These are phyloP conservation scores for Zaprionus nigranus DNA, from an alignment of 1,140 invertebrate species.

Conservation along the genomic window DNA sequence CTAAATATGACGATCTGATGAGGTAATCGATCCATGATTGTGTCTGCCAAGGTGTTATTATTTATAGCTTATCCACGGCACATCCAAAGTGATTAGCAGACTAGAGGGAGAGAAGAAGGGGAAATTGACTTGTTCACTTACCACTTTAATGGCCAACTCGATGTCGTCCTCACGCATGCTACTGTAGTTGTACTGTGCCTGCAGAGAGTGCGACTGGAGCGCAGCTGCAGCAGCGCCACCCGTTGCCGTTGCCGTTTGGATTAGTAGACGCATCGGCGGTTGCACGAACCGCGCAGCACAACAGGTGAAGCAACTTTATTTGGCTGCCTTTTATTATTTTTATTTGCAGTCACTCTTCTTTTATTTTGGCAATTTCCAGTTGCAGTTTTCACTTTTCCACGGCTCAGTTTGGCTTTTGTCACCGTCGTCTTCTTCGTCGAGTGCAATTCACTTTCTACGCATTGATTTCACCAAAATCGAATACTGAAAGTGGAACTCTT, in stretches of 20 bases:
- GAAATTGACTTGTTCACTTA: constrained; percentile 46
- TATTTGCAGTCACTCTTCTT: not conserved
- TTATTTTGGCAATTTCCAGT: constrained; percentile 33
- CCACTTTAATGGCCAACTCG: constrained; percentile 95
- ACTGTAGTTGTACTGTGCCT: constrained; percentile 74
- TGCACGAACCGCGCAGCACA: constrained; percentile 36
- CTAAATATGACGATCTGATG: constrained; percentile 1
- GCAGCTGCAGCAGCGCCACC: constrained; percentile 72
- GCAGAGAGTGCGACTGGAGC: constrained; percentile 70
- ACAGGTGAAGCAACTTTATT: constrained; percentile 9
- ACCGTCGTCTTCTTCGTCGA: constrained; percentile 1
- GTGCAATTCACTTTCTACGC: constrained; percentile 76
- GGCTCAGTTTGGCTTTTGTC: constrained; percentile 54
- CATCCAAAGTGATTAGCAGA: constrained; percentile 15
- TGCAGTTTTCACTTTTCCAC: constrained; percentile 64
- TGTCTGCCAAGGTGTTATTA: constrained; percentile 31
- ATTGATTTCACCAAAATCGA: constrained; percentile 77
- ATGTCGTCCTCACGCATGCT: constrained; percentile 95
- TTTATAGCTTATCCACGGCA: constrained; percentile 41
- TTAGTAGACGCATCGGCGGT: constrained; percentile 72
- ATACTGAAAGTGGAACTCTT: constrained; percentile 54
- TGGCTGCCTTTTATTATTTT: not conserved
- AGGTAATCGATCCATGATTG: constrained; percentile 32
- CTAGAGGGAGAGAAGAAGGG: not conserved
- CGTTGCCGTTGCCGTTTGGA: constrained; percentile 71